These are phyloP conservation scores for Grammomys surdaster DNA, from an alignment of 2,113 vertebrate species.

Conservation along the genomic window DNA sequence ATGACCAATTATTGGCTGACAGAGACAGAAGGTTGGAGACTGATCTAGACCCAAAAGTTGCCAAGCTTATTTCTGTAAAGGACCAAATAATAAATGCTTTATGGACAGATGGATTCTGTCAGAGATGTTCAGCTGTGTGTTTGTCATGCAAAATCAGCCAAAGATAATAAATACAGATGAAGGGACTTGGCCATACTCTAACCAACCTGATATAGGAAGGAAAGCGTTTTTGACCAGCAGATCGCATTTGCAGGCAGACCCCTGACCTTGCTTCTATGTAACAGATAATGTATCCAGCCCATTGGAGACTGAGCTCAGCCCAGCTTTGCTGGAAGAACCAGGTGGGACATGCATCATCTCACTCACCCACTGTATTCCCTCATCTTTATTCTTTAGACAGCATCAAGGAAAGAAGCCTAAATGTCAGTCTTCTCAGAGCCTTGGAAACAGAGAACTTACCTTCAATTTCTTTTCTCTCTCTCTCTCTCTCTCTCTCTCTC, in stretches of 20 bases:
- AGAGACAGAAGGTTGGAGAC: not conserved
- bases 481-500: accelerated
- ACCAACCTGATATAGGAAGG: not conserved
- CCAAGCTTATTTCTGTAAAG: not conserved
- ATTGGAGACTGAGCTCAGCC: not conserved
- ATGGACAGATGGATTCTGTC: not conserved
- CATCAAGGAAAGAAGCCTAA: not conserved
- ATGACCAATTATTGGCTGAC: not conserved
- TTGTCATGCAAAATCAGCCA: not conserved
- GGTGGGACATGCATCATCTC: not conserved
- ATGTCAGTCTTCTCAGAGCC: slow-evolving; percentile 1
- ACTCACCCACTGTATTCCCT: not conserved
- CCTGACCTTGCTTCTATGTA: not conserved
- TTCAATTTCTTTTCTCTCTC: not conserved
- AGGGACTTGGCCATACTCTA: not conserved
- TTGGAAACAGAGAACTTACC: not conserved
- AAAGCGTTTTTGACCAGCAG: not conserved
- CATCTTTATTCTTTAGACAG: not conserved
- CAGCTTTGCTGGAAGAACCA: not conserved
- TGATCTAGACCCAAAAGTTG: not conserved
- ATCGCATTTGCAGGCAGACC: not conserved
- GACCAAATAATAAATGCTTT: slow-evolving; percentile 1
- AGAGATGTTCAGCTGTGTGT: not conserved
- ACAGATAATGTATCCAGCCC: not conserved
- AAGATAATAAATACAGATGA: not conserved